Percentiles rank a stretch among this genome's conserved stretches.
Conservation (phyloP, 2,113 vertebrate species). For the Heteronetta atricapilla region DNA sequence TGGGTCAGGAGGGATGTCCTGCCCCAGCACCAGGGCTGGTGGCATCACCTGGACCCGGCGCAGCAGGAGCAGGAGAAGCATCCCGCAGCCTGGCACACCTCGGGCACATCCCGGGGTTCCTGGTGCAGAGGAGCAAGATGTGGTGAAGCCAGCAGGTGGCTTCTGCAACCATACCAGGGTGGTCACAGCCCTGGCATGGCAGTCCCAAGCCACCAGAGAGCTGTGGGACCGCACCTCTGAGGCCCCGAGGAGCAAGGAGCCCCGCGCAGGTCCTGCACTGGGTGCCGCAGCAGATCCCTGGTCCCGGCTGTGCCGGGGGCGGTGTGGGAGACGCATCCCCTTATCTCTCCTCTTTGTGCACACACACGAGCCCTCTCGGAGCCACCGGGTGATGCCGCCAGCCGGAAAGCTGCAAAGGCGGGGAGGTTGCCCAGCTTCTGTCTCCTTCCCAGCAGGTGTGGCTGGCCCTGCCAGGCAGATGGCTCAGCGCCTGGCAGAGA, state of each 20-base stretch:
- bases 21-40: not conserved
- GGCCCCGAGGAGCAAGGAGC: not conserved
- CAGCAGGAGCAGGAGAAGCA: not conserved
- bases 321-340: not conserved
- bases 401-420: constrained; percentile 49
- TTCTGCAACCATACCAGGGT: not conserved
- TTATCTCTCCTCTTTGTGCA: constrained; percentile 16
- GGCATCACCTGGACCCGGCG: rapidly evolving
- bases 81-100: rapidly evolving
- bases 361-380: constrained; percentile 78
- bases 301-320: rapidly evolving
- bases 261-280: not conserved
- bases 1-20: not conserved
- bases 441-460: constrained; percentile 71
- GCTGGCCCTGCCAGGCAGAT: constrained; percentile 69
- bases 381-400: constrained; percentile 65
- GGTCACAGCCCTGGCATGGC: not conserved
- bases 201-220: not conserved
- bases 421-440: constrained; percentile 62
- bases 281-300: no score
- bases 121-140: not conserved
- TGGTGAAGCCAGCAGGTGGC: rapidly evolving
- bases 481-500: constrained; percentile 67
- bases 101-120: not conserved
- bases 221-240: not conserved